Base-by-base conservation (phyloP, 2,888 invertebrate genomes). In the Volucella zonaria region DNA sequence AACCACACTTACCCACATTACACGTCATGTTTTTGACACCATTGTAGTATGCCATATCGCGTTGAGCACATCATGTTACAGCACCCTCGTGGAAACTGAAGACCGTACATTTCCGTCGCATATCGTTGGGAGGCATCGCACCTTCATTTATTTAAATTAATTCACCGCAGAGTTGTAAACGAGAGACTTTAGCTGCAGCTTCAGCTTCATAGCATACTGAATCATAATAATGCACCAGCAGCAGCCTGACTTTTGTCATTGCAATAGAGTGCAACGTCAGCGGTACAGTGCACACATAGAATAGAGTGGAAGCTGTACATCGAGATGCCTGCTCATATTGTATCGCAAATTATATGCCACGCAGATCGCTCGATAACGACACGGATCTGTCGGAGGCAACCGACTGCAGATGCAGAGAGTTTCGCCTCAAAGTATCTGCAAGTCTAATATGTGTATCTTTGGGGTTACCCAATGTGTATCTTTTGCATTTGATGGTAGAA, bases 111-210 rank as follows among this genome's bases (percentile, higher is more conserved):
- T 49, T 47, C 58, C 56, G 80, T 77, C 80, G 56, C 81, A 70
- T 75, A 83, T 79, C 80, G 68, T 67, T 76, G 75, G 58, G 58
- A 79, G 74, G 79, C 86, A 78, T 70, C 77, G 73, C 82, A 82
- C 86, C 86, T 86, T 86, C 82, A 82, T 86, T 78, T 86, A 86
- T 82, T 86, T 86, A 86, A 86, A 86, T 86, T 82, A 86, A 86
- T 86, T 86, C 86, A 86, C 82, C 86, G 67, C 83, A 71, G 70
- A 83, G 74, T 71, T 80, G 82, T 83, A 79, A 79, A 83, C 82
- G 82, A 70, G 68, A 58, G 58, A 56, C 77, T 59, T 52, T 45
- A 40, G 45, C 18, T 15, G 15, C 8, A 45, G 8, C 47, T n/a
- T 12, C 15, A 14, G 49, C 15, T 58, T 66, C 23, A 11, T 49